Conservation (phyloP, 2,113 vertebrate genomes). For the Entelurus aequoreus region DNA sequence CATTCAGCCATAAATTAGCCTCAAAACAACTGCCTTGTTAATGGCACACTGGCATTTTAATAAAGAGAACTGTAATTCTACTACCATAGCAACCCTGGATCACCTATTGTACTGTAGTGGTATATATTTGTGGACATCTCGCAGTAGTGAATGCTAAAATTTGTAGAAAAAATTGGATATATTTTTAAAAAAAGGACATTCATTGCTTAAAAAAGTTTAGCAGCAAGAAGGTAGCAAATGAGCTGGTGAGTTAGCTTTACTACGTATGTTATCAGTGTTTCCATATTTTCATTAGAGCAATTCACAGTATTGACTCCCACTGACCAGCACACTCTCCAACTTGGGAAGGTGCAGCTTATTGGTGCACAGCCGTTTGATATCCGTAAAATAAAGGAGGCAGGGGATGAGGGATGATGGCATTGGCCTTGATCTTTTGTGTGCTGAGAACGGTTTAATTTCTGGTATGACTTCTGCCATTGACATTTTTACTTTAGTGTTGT, state of each 20-base stretch:
- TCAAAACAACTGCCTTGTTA: too few relatives aligned
- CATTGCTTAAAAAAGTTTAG: too few relatives aligned
- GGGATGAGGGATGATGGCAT: constrained; percentile 36
- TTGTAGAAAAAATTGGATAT: too few relatives aligned
- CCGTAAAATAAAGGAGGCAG: constrained; percentile 46
- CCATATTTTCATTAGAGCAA: constrained; percentile 1
- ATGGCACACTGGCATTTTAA: too few relatives aligned
- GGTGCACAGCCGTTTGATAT: constrained; percentile 31
- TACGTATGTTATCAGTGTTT: neutral
- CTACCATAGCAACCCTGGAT: too few relatives aligned
- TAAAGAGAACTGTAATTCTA: too few relatives aligned
- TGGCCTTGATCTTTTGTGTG: constrained; percentile 63
- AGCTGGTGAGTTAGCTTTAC: neutral
- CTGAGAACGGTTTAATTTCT: constrained; percentile 44
- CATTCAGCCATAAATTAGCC: too few relatives aligned
- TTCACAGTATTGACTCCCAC: constrained; percentile 7
- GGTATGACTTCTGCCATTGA: constrained; percentile 23
- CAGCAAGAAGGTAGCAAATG: too few relatives aligned
- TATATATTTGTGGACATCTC: too few relatives aligned
- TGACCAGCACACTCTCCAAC: constrained; percentile 16
- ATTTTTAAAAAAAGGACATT: too few relatives aligned
- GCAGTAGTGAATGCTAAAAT: too few relatives aligned
- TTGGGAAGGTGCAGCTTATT: constrained; percentile 31
- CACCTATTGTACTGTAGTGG: too few relatives aligned
- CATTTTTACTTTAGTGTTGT: constrained; percentile 1